Conservation (phyloP, 2,888 invertebrate genomes). For the Eilema caniola region DNA sequence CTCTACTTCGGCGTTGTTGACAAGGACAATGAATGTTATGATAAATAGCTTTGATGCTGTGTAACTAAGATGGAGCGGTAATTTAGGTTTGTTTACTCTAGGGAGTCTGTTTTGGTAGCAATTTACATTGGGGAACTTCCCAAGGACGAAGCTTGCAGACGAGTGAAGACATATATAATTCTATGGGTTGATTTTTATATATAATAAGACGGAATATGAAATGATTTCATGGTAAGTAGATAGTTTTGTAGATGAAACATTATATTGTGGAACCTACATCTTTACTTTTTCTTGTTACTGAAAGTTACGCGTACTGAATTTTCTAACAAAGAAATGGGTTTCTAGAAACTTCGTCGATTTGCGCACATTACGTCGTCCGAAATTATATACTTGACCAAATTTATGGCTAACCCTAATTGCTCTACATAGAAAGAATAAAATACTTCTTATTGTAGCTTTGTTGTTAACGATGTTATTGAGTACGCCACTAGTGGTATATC, state of each 20-base stretch:
- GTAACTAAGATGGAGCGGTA: conserved; percentile 32
- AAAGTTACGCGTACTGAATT: not conserved
- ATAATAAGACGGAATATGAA: not conserved
- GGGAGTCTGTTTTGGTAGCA: conserved; percentile 19
- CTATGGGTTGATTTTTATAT: not conserved
- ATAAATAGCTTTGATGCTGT: conserved; percentile 47
- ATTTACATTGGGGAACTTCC: conserved; percentile 12
- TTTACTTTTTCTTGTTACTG: not conserved
- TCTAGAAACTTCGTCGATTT: not conserved
- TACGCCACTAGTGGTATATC: conserved; percentile 41
- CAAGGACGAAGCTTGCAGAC: conserved; percentile 14
- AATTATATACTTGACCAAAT: conserved; percentile 3
- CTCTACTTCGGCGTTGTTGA: conserved; percentile 42
- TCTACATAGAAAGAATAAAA: conserved; percentile 32
- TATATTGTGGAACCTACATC: not conserved
- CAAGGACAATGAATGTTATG: conserved; percentile 56
- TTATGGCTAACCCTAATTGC: conserved; percentile 28
- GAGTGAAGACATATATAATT: not conserved
- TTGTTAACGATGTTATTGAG: conserved; percentile 26
- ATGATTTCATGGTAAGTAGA: not conserved
- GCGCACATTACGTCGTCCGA: not conserved
- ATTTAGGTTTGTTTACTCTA: conserved; percentile 28
- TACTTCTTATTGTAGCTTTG: conserved; percentile 32
- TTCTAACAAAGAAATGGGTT: not conserved
- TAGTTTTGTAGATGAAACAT: not conserved